These are phyloP conservation scores for Eunapius fragilis DNA, from an alignment of 37 sponge, comb jelly and placozoan genomes.

Conservation along the genomic window DNA sequence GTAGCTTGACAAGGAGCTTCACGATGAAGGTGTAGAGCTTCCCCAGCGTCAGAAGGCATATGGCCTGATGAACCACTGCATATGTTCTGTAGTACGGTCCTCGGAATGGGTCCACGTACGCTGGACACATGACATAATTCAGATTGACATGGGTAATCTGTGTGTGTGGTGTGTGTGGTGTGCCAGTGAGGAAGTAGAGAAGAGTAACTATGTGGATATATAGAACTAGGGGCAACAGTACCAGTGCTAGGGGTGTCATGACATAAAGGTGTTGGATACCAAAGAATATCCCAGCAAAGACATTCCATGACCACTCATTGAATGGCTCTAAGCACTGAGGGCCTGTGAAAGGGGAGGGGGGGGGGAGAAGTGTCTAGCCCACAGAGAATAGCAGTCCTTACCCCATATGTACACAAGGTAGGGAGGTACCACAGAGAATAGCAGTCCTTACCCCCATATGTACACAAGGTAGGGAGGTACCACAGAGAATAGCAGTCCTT, in stretches of 20 bases:
- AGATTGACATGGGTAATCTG: constrained; percentile 89
- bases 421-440: constrained; percentile 83
- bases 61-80: constrained; percentile 77
- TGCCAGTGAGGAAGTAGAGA: background rate
- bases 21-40: constrained; percentile 70
- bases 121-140: constrained; percentile 86
- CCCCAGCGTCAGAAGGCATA: constrained; percentile 62
- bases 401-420: constrained; percentile 86
- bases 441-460: constrained; percentile 72
- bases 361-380: background rate
- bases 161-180: background rate
- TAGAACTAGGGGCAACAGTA: background rate
- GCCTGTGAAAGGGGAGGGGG: constrained; percentile 37
- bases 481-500: background rate
- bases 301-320: constrained; percentile 79
- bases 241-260: constrained; percentile 77
- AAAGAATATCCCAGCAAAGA: constrained; percentile 78
- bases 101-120: constrained; percentile 73
- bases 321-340: constrained; percentile 70
- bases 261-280: constrained; percentile 84
- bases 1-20: constrained; percentile 2
- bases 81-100: constrained; percentile 84
- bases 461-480: constrained; percentile 79
- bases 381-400: constrained; percentile 14
- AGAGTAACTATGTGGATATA: background rate